Percentiles rank a stretch among this genome's conserved stretches.
phyloP scores from a whole-genome alignment of 2,888 invertebrate species.

The Cheilosia impressa region DNA sequence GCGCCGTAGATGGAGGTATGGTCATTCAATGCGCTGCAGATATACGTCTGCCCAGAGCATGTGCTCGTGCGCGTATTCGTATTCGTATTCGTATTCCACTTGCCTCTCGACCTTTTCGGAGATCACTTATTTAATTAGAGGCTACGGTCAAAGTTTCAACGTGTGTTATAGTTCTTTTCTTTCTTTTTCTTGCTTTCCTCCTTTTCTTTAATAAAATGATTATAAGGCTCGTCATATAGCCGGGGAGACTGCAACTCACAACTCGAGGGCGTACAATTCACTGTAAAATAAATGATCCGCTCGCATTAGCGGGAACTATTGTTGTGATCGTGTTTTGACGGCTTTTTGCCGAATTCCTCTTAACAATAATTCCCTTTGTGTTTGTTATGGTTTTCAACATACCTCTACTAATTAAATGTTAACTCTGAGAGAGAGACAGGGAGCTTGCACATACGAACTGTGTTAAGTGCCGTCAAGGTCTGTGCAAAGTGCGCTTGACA shows the following conservation, averaged over 20 bases:
- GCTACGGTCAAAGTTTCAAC: slow-evolving; percentile 65
- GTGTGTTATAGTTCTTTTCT: neutral
- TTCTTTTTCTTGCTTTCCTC: slow-evolving; percentile 4
- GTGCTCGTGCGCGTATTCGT: neutral
- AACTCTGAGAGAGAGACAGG: slow-evolving; percentile 12
- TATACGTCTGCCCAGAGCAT: slow-evolving; percentile 4
- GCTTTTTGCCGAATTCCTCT: neutral
- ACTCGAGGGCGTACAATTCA: slow-evolving; percentile 50
- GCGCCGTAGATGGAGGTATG: slow-evolving; percentile 42
- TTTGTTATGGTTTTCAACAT: neutral
- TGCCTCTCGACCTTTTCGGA: slow-evolving; percentile 68
- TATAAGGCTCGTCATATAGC: slow-evolving; percentile 44
- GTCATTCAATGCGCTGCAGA: neutral
- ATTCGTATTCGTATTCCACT: slow-evolving; percentile 36
- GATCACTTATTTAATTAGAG: slow-evolving; percentile 74
- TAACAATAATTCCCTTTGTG: neutral
- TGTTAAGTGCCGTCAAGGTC: slow-evolving; percentile 74
- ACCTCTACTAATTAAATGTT: slow-evolving; percentile 49
- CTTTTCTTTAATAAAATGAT: slow-evolving; percentile 59
- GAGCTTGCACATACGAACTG: slow-evolving; percentile 36
- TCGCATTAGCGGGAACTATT: slow-evolving; percentile 8
- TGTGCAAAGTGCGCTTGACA: slow-evolving; percentile 65
- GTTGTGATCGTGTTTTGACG: neutral
- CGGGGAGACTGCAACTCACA: neutral
- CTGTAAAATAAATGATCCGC: slow-evolving; percentile 57